These are phyloP conservation scores for Eupithecia subumbrata DNA, from an alignment of 2,888 invertebrate genomes.

Conservation along the genomic window DNA sequence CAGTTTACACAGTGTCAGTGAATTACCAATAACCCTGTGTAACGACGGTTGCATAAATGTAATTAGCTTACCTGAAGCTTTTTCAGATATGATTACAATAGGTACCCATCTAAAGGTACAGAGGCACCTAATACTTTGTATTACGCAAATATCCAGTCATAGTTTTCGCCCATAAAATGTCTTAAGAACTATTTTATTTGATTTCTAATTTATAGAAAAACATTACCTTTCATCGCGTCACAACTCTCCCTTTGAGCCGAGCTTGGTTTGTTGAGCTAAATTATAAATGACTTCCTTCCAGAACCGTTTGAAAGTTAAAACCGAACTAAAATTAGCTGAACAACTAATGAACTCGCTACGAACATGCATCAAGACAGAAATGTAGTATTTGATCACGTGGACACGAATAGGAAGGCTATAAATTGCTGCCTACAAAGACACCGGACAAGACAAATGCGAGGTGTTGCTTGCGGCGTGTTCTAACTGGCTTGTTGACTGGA, in stretches of 20 bases:
- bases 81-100: too few relatives aligned
- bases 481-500: slow-evolving; percentile 57
- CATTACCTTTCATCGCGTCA: slow-evolving; percentile 30
- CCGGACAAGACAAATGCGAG: slow-evolving; percentile 69
- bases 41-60: neutral
- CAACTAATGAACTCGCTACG: slow-evolving; percentile 69
- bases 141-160: neutral
- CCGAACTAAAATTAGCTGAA: slow-evolving; percentile 63
- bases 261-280: slow-evolving; percentile 45
- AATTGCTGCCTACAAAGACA: slow-evolving; percentile 66
- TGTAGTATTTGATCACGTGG: slow-evolving; percentile 61
- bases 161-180: neutral
- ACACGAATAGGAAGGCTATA: slow-evolving; percentile 65
- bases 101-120: too few relatives aligned
- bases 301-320: slow-evolving; percentile 56
- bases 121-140: neutral
- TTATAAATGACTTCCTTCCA: slow-evolving; percentile 64
- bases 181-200: slow-evolving; percentile 1
- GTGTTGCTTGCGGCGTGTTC: slow-evolving; percentile 55
- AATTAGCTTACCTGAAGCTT: neutral
- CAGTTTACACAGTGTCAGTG: too few relatives aligned
- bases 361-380: slow-evolving; percentile 61
- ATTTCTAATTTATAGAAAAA: slow-evolving; percentile 14
- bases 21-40: too few relatives aligned
- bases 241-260: slow-evolving; percentile 33